Percentiles rank a stretch among this genome's conserved stretches.
phyloP scores from a whole-genome alignment of 2,888 invertebrate species.

The Acronicta leporina region DNA sequence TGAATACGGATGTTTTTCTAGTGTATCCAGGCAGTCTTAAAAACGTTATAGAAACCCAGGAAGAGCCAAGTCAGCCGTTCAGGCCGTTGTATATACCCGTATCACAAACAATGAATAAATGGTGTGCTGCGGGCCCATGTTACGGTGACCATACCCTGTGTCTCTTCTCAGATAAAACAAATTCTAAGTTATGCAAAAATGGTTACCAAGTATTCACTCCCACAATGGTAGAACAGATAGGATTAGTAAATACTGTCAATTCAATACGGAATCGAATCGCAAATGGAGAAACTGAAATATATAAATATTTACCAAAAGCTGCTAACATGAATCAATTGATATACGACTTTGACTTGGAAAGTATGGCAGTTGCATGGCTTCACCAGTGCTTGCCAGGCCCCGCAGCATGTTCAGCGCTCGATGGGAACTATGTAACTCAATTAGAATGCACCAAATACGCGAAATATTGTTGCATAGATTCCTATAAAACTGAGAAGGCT shows the following conservation, averaged over 20 bases:
- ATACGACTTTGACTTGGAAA: slow-evolving; percentile 80
- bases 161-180: slow-evolving; percentile 64
- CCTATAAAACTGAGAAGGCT: slow-evolving; percentile 44
- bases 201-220: slow-evolving; percentile 68
- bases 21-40: slow-evolving; percentile 64
- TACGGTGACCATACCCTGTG: slow-evolving; percentile 84
- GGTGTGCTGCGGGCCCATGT: slow-evolving; percentile 79
- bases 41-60: slow-evolving; percentile 64
- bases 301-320: slow-evolving; percentile 76
- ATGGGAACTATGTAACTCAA: slow-evolving; percentile 73
- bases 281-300: slow-evolving; percentile 65
- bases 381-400: slow-evolving; percentile 81
- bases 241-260: slow-evolving; percentile 77
- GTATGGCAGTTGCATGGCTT: slow-evolving; percentile 78
- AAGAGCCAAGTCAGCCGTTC: slow-evolving; percentile 15
- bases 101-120: slow-evolving; percentile 67
- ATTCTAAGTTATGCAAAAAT: slow-evolving; percentile 71
- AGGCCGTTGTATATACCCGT: slow-evolving; percentile 33
- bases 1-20: slow-evolving; percentile 67
- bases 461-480: slow-evolving; percentile 70
- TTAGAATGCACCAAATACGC: slow-evolving; percentile 80
- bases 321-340: slow-evolving; percentile 81
- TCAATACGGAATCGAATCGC: slow-evolving; percentile 83
- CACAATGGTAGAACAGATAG: slow-evolving; percentile 67
- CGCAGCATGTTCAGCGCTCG: slow-evolving; percentile 78